Evolutionary conservation across 2,797 vertebrate genomes (phyloP).

Genomic region (Darevskia nairensis): DNA sequence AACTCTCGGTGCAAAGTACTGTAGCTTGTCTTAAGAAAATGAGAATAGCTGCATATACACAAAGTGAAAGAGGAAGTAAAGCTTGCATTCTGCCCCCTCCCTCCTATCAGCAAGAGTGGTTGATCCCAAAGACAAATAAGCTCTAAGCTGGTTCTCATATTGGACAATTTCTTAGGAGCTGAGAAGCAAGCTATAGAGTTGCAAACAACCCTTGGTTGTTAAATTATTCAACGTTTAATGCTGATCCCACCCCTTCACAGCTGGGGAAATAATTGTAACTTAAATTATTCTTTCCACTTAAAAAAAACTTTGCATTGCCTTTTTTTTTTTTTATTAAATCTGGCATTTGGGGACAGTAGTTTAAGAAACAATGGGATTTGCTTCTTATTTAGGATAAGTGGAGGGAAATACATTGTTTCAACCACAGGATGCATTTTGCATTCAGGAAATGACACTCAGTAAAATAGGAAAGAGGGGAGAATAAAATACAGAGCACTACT

Average conservation of each 20-base stretch:
- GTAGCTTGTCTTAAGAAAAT: neutral
- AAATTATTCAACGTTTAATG: neutral
- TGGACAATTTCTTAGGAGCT: neutral
- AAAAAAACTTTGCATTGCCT: neutral
- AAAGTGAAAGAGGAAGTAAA: neutral
- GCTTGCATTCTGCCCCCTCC: neutral
- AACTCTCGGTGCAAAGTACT: neutral
- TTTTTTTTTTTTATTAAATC: neutral
- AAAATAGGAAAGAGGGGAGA: neutral
- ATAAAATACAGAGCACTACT: neutral
- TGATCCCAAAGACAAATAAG: neutral
- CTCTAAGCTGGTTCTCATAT: neutral
- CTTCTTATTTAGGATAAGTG: neutral
- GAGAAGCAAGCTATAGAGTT: neutral
- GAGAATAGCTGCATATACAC: neutral
- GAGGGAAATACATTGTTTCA: neutral
- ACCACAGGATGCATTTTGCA: neutral
- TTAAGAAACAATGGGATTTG: neutral
- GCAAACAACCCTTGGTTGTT: neutral
- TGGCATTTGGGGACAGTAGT: neutral
- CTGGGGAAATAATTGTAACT: neutral
- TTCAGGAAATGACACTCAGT: neutral
- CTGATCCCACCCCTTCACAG: neutral
- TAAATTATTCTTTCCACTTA: neutral
- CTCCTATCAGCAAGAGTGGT: neutral